Conservation (phyloP, 2,797 vertebrate species). For the Spinus olivaceus region DNA sequence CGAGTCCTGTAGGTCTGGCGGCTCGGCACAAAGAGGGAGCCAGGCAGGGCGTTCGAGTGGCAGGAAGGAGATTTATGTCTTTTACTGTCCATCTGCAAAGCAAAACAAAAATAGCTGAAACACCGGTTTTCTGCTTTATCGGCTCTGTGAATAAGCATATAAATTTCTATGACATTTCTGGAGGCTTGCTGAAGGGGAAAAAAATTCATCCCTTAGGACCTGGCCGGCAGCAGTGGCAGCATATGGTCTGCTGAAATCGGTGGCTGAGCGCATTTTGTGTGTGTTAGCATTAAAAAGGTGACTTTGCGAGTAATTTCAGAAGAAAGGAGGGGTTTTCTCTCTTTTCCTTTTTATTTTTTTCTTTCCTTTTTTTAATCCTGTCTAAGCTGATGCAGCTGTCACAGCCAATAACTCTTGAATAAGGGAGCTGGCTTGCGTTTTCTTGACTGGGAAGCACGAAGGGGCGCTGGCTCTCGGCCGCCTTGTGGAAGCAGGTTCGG, state of each 20-base stretch:
- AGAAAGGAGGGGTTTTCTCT: conserved; percentile 7
- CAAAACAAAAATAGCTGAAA: conserved; percentile 82
- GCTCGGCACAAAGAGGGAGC: background rate
- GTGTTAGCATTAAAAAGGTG: conserved; percentile 72
- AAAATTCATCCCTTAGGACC: conserved; percentile 76
- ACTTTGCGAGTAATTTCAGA: conserved; percentile 72
- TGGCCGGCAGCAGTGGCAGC: conserved; percentile 68
- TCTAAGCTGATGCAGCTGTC: conserved; percentile 51
- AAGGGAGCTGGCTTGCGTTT: background rate
- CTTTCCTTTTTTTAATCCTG: background rate
- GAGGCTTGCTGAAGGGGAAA: conserved; percentile 78
- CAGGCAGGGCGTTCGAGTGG: background rate
- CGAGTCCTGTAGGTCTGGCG: background rate
- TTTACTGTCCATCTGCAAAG: conserved; percentile 78
- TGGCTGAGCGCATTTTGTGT: conserved; percentile 54
- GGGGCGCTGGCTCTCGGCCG: background rate
- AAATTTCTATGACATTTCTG: conserved; percentile 79
- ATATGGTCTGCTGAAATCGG: conserved; percentile 75
- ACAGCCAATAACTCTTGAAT: conserved; percentile 13
- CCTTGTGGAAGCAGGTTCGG: background rate
- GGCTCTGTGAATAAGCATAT: conserved; percentile 81
- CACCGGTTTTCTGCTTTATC: conserved; percentile 79
- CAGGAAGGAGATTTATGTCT: conserved; percentile 70
- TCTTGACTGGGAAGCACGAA: background rate
- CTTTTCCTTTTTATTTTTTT: background rate